Conservation (phyloP, 2,797 vertebrate genomes). For the Eleutherodactylus coqui region DNA sequence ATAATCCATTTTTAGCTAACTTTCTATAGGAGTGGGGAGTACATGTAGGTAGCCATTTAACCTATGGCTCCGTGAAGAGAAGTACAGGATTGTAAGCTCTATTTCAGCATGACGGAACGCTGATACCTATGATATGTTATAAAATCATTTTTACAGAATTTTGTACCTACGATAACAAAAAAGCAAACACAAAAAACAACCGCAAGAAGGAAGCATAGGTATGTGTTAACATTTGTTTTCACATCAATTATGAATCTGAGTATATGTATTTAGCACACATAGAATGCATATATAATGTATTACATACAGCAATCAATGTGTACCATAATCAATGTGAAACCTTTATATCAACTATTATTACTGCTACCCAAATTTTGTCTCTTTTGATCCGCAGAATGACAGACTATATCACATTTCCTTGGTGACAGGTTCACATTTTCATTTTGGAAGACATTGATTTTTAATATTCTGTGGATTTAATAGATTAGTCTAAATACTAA, state of each 20-base stretch:
- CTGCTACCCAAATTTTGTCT: not conserved
- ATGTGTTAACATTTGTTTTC: not conserved
- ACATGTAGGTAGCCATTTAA: too few relatives aligned
- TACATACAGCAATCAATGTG: not conserved
- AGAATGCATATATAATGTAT: not conserved
- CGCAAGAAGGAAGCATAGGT: not conserved
- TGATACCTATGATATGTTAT: not conserved
- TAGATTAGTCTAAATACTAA: slow-evolving; percentile 39
- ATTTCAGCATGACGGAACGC: too few relatives aligned
- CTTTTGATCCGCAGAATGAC: not conserved
- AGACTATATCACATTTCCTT: not conserved
- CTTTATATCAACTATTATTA: slow-evolving; percentile 1
- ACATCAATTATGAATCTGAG: not conserved
- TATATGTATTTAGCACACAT: not conserved
- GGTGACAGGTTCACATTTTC: slow-evolving; percentile 29
- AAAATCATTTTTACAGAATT: not conserved
- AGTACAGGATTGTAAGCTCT: not conserved
- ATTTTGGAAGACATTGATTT: slow-evolving; percentile 40
- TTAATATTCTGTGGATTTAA: slow-evolving; percentile 31
- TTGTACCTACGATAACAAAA: too few relatives aligned
- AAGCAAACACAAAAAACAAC: not conserved
- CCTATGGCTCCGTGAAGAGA: not conserved
- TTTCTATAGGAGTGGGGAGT: too few relatives aligned
- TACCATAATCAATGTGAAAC: not conserved
- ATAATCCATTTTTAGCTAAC: too few relatives aligned